Evolutionary conservation across 1,140 invertebrate genomes (phyloP), one percentile per base, ranked within the genome.

Genomic region (Drosophila lowei): DNA sequence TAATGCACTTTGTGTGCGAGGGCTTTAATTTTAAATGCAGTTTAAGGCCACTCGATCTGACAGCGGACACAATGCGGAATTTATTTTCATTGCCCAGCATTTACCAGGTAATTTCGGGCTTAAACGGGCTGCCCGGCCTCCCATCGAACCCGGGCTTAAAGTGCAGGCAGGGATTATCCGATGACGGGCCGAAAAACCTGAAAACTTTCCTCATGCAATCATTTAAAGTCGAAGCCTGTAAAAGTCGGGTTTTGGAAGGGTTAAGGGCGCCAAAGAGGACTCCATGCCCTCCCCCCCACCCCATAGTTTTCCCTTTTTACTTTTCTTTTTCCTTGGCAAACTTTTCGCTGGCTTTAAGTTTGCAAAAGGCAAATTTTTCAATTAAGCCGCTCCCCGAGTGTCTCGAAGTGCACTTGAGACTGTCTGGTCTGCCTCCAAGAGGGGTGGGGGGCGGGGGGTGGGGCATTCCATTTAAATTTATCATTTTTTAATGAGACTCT

Each of bases 401-500:
- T 55, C 56, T 85, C 72, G 59, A 74, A 77, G 64, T 42, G 61
- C 83, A 76, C 81, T 86, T 59, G 71, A 78, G 74, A 75, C 83
- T 55, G 80, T 77, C 80, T 80, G 66, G 30, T 30, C 28, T 8
- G 1, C 18, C 18, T 18, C 18, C 18, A 18, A 18, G 18, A 18
- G 18, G 18, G 18, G 18, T 0, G 18, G 18, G 18, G 18, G 1
- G 2, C 18, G 18, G 18, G 18, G 18, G 18, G 1, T 0, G 18
- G 18, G 49, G 23, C 76, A 66, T 64, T 66, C 78, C 83, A 86
- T 86, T 88, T 88, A 88, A 88, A 88, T 88, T 83, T 88, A 88
- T 88, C 78, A 88, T 88, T 88, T 88, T 88, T 88, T 88, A 88
- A 88, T 88, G 83, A 88, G 83, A 79, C 83, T 88, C 83, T 88